Base-by-base conservation (phyloP, 2,888 invertebrate species). In the Listrodromus nycthemerus region DNA sequence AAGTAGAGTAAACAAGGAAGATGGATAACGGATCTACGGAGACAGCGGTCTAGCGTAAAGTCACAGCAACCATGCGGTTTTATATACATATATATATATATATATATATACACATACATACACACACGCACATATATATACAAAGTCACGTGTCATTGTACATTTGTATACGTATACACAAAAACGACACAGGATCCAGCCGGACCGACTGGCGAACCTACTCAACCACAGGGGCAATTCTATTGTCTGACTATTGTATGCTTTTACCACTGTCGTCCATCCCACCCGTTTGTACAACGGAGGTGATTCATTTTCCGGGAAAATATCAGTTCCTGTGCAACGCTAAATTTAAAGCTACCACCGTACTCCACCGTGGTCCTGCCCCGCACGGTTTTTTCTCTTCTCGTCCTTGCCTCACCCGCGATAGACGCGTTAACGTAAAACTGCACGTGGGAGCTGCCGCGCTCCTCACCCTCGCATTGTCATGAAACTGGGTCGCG, bases 241-340 rank as follows among this genome's bases (percentile, higher is more conserved):
- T 87, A 91, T 92, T 92, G 92, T 92, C 90, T 88, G 89, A 91
- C 91, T 89, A 91, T 92, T 92, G 92, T 92, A 89, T 89, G 87
- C 90, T 87, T 89, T 91, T 91, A 91, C 92, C 89, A 88, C 92
- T 89, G 90, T 88, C 89, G 88, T 88, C 50, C 73, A 76, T 67
- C 58, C 78, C 69, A 65, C 86, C 86, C 88, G 91, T 89, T 91
- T 90, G 88, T 90, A 90, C 88, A 90, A 78, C 83, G 71, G 89
- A 87, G 89, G 90, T 92, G 91, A 92, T 92, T 92, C 92, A 92
- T 92, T 92, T 89, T 90, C 92, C 86, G 88, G 89, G 90, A 78
- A 91, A 92, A 92, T 92, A 92, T 92, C 92, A 92, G 92, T 91
- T 91, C 91, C 92, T 91, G 90, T 86, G 74, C 86, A 86, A 88